A percentile compares a stretch with the other conserved stretches of the same genome.
These are phyloP conservation scores for Callopanchax toddi DNA, from an alignment of 2,113 vertebrate genomes.

Conservation along the genomic window DNA sequence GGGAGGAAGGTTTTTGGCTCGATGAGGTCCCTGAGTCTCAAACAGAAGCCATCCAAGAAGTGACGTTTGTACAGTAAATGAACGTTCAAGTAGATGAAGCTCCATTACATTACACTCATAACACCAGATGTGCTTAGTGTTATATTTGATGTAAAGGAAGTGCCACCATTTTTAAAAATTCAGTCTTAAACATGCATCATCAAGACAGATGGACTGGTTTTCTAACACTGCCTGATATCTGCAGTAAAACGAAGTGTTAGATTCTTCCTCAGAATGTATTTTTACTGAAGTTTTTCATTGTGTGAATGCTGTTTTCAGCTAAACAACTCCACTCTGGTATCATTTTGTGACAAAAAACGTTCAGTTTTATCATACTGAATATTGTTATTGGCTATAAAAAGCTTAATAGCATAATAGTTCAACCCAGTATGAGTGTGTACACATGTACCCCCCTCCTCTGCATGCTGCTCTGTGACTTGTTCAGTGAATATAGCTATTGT, in stretches of 20 bases:
- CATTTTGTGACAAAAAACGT: conserved; percentile 9
- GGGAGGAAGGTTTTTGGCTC: conserved; percentile 82
- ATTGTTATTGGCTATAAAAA: conserved; percentile 23
- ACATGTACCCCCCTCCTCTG: conserved; percentile 53
- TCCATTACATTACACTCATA: conserved; percentile 29
- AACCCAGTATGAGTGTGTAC: conserved; percentile 57
- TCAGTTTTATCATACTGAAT: conserved; percentile 19
- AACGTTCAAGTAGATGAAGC: conserved; percentile 11
- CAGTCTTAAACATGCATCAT: conserved; percentile 3
- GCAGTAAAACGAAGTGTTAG: too few species aligned
- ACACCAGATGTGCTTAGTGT: conserved; percentile 35
- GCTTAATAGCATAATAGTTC: conserved; percentile 23
- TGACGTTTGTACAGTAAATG: conserved; percentile 62
- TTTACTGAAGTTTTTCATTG: not conserved
- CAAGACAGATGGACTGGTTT: conserved; percentile 8
- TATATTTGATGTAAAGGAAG: conserved; percentile 32
- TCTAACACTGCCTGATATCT: conserved; percentile 5
- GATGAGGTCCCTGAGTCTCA: conserved; percentile 81
- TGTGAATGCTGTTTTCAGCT: conserved; percentile 6
- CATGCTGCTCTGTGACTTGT: conserved; percentile 79
- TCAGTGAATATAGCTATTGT: conserved; percentile 70
- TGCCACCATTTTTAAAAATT: conserved; percentile 35
- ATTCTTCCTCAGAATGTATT: too few species aligned
- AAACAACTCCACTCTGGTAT: conserved; percentile 7
- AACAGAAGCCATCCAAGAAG: conserved; percentile 78